phyloP scores from a whole-genome alignment of 2,797 vertebrate genomes.

The Apogon talboti region DNA sequence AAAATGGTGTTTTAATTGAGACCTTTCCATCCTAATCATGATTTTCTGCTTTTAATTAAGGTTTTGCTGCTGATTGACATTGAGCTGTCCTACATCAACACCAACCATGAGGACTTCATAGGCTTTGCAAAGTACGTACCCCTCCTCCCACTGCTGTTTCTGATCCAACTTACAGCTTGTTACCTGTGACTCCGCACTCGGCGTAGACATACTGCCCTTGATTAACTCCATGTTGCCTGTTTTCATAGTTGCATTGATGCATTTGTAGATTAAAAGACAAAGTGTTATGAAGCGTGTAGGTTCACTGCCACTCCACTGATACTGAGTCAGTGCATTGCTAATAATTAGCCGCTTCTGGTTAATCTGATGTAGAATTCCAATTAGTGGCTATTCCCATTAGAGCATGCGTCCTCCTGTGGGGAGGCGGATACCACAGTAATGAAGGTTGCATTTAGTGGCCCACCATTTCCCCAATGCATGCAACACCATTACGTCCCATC shows the following conservation, averaged over 20 bases:
- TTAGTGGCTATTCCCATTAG: conserved; percentile 43
- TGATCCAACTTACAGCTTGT: conserved; percentile 35
- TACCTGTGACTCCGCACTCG: conserved; percentile 10
- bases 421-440: conserved; percentile 17
- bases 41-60: conserved; percentile 76
- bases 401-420: conserved; percentile 37
- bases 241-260: conserved; percentile 22
- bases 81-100: conserved; percentile 98
- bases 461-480: conserved; percentile 49
- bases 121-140: conserved; percentile 95
- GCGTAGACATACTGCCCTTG: conserved; percentile 3
- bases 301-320: not conserved
- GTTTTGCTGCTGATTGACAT: conserved; percentile 96
- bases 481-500: conserved; percentile 7
- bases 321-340: conserved; percentile 25
- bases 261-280: conserved; percentile 1
- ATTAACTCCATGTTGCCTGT: conserved; percentile 39
- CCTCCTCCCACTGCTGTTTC: not conserved
- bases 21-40: conserved; percentile 48
- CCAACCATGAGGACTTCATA: conserved; percentile 99
- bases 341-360: conserved; percentile 29
- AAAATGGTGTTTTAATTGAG: conserved; percentile 45
- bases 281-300: conserved; percentile 6
- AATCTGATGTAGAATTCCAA: conserved; percentile 46
- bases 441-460: conserved; percentile 22